phyloP scores from a whole-genome alignment of 2,113 vertebrate species.

The Dromas ardeola region DNA sequence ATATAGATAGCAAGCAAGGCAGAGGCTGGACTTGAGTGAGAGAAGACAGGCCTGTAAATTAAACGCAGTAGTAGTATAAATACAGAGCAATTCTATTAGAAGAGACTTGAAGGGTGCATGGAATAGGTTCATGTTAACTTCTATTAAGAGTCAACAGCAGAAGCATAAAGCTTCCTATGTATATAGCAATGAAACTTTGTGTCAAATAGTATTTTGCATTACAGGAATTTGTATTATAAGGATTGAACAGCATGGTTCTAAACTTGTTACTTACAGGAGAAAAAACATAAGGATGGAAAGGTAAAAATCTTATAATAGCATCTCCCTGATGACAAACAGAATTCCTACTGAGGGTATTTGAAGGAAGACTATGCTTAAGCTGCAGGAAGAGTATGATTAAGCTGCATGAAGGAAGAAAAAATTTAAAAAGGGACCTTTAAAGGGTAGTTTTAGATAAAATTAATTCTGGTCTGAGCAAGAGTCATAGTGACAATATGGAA shows the following conservation, averaged over 20 bases:
- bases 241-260: neutral
- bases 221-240: neutral
- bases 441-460: neutral
- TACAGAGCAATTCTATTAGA: neutral
- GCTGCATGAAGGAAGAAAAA: neutral
- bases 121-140: neutral
- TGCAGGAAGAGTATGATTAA: neutral
- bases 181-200: neutral
- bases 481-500: neutral
- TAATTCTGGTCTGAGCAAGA: neutral
- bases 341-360: neutral
- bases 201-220: neutral
- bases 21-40: neutral
- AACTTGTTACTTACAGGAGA: neutral
- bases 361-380: neutral
- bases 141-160: neutral
- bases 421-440: neutral
- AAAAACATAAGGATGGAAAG: neutral
- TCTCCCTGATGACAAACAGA: neutral
- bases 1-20: conserved; percentile 7
- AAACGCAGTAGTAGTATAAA: neutral
- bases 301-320: neutral
- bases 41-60: conserved; percentile 13
- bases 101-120: neutral
- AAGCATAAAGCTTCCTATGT: neutral